A percentile compares a stretch with the other conserved stretches of the same genome.
Evolutionary conservation across 2,113 vertebrate genomes (phyloP).

Genomic region (Bombycilla garrulus): DNA sequence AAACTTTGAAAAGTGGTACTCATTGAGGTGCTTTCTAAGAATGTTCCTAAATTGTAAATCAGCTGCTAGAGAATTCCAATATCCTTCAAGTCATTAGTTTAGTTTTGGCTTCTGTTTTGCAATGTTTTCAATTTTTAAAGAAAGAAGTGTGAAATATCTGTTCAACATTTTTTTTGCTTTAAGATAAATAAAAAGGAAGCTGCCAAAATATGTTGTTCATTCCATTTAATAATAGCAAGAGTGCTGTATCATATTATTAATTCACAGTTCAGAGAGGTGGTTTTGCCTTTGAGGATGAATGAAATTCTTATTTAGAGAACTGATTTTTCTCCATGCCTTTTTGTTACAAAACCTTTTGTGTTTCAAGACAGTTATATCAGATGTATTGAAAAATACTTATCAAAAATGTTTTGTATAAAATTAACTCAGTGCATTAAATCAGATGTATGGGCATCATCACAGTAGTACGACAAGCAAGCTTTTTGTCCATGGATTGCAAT

Average conservation of each 20-base stretch:
- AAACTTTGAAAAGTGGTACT: not conserved
- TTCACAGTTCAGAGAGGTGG: not conserved
- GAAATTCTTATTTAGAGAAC: slow-evolving; percentile 9
- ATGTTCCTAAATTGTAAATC: not conserved
- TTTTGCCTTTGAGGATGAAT: not conserved
- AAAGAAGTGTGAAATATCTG: not conserved
- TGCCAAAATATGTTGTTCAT: not conserved
- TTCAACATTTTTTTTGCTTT: not conserved
- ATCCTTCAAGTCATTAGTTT: not conserved
- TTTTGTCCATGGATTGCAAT: not conserved
- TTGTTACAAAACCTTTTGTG: not conserved
- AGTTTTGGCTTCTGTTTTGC: not conserved
- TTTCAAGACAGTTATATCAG: not conserved
- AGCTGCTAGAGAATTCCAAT: not conserved
- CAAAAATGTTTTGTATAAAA: not conserved
- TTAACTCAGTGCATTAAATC: not conserved
- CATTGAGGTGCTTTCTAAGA: not conserved
- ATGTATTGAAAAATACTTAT: not conserved
- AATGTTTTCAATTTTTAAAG: not conserved
- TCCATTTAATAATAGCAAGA: not conserved
- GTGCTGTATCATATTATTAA: not conserved
- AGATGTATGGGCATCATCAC: not conserved
- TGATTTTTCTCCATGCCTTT: not conserved
- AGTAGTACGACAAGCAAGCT: not conserved
- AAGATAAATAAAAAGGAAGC: not conserved